Conservation (phyloP, 2,797 vertebrate genomes). For the Alca torda region DNA sequence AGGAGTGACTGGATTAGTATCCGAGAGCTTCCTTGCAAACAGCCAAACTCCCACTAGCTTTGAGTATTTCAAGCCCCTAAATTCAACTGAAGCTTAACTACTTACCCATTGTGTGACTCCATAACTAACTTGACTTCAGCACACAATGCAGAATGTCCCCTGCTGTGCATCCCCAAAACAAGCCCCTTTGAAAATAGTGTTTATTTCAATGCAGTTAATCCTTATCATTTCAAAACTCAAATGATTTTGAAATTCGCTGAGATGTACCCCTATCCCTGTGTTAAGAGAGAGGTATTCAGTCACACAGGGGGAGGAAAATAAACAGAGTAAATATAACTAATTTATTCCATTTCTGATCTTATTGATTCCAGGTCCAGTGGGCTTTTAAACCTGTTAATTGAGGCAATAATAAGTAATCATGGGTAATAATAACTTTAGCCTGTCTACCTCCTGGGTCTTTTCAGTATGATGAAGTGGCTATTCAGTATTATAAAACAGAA, state of each 20-base stretch:
- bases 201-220: not conserved
- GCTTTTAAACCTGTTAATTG: not conserved
- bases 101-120: not conserved
- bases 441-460: conserved; percentile 7
- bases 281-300: not conserved
- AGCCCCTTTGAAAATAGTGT: not conserved
- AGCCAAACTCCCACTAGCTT: not conserved
- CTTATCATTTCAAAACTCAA: not conserved
- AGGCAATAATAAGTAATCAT: conserved; percentile 16
- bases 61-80: not conserved
- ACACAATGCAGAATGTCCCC: not conserved
- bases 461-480: not conserved
- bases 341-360: not conserved
- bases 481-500: not conserved
- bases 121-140: not conserved
- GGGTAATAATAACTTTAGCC: conserved; percentile 31
- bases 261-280: not conserved
- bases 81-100: not conserved
- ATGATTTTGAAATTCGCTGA: not conserved
- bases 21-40: not conserved
- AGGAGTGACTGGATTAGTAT: not conserved
- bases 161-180: conserved; percentile 18
- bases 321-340: not conserved
- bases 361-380: not conserved
- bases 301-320: not conserved